phyloP scores from a whole-genome alignment of 2,888 invertebrate genomes.

The Watsonalla cultraria region DNA sequence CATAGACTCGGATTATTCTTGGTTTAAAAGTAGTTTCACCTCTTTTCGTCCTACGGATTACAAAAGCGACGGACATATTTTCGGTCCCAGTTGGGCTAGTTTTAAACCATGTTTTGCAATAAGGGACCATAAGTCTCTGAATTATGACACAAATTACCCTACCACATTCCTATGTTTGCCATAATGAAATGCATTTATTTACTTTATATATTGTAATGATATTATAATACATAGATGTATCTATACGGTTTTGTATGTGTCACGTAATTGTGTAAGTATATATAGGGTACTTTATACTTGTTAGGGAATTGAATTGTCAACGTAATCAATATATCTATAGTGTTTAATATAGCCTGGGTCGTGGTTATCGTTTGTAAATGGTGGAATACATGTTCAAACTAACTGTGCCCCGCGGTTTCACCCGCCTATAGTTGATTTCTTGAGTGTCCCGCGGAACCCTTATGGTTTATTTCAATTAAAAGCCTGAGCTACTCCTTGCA shows the following conservation, averaged over 20 bases:
- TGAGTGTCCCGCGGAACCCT: no score
- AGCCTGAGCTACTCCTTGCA: no score
- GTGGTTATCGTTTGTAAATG: constrained; percentile 14
- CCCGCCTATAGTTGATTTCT: no score
- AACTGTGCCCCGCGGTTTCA: no score
- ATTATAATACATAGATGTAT: constrained; percentile 13
- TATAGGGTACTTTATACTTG: constrained; percentile 54
- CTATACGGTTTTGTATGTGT: constrained; percentile 13
- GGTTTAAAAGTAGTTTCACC: no score
- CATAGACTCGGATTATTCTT: no score
- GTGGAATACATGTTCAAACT: no score
- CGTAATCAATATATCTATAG: constrained; percentile 37
- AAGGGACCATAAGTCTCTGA: background rate
- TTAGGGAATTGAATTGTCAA: constrained; percentile 62
- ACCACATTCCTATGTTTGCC: constrained; percentile 62
- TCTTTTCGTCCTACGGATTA: no score
- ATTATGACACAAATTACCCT: constrained; percentile 3
- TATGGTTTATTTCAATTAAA: no score
- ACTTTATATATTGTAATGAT: constrained; percentile 28
- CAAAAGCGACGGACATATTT: no score
- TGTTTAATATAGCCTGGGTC: constrained; percentile 24
- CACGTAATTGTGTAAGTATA: constrained; percentile 21
- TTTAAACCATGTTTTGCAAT: no score
- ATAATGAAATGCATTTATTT: constrained; percentile 68
- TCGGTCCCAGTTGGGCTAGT: no score